phyloP scores from a whole-genome alignment of 2,113 vertebrate species.

The Aleadryas rufinucha region DNA sequence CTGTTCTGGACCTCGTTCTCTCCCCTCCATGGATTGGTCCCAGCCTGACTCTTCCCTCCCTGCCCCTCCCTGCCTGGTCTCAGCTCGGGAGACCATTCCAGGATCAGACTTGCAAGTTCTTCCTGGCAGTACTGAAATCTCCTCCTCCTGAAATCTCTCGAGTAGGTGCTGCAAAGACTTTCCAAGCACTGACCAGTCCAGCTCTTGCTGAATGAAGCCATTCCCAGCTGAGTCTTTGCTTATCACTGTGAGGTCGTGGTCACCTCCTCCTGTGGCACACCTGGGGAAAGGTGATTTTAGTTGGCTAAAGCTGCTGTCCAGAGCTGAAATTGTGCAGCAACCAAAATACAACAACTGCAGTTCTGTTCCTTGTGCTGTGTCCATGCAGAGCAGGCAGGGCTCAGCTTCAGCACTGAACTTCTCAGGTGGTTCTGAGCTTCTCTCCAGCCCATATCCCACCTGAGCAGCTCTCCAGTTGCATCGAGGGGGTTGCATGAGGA shows the following conservation, averaged over 20 bases:
- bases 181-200: too few relatives aligned
- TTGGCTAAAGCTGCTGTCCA: background rate
- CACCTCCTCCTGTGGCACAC: too few relatives aligned
- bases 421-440: background rate
- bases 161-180: background rate
- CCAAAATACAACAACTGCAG: background rate
- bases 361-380: background rate
- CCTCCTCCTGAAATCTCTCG: background rate
- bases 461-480: background rate
- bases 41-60: background rate
- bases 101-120: background rate
- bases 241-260: accelerated
- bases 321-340: background rate
- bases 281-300: background rate
- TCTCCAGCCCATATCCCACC: background rate
- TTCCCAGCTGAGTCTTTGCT: background rate
- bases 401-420: background rate
- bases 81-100: background rate
- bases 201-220: background rate
- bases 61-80: background rate
- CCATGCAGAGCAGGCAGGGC: background rate
- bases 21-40: accelerated
- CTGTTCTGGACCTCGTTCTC: background rate
- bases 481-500: background rate
- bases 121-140: background rate